Evolutionary conservation across 2,113 vertebrate genomes (phyloP).

Genomic region (Varanus komodoensis): DNA sequence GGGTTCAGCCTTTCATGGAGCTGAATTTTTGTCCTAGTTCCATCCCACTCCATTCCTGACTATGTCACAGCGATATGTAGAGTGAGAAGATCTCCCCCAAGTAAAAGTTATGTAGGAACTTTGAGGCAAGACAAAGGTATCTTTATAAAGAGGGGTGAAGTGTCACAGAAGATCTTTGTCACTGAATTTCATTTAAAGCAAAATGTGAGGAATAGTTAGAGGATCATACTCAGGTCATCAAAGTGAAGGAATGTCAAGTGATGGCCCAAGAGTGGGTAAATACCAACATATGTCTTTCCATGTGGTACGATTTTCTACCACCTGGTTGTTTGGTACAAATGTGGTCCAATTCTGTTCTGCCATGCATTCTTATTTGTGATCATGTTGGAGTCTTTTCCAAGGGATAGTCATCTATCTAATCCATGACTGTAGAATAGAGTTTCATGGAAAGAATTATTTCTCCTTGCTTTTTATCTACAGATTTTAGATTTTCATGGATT

Average conservation of each 20-base stretch:
- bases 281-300: neutral
- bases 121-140: neutral
- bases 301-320: no score
- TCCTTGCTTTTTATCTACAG: no score
- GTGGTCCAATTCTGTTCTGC: neutral
- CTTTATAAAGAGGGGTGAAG: neutral
- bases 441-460: no score
- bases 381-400: neutral
- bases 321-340: no score
- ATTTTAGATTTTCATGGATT: no score
- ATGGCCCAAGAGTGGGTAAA: neutral
- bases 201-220: neutral
- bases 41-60: no score
- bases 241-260: neutral
- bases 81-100: neutral
- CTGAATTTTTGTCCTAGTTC: no score
- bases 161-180: neutral
- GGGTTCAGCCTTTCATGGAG: no score
- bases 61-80: neutral
- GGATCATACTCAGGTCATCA: neutral
- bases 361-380: neutral
- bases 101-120: neutral
- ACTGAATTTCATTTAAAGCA: neutral
- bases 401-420: neutral
- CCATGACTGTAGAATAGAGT: neutral